Evolutionary conservation across 2,797 vertebrate species (phyloP).

Genomic region (Catostomus latipinnis): DNA sequence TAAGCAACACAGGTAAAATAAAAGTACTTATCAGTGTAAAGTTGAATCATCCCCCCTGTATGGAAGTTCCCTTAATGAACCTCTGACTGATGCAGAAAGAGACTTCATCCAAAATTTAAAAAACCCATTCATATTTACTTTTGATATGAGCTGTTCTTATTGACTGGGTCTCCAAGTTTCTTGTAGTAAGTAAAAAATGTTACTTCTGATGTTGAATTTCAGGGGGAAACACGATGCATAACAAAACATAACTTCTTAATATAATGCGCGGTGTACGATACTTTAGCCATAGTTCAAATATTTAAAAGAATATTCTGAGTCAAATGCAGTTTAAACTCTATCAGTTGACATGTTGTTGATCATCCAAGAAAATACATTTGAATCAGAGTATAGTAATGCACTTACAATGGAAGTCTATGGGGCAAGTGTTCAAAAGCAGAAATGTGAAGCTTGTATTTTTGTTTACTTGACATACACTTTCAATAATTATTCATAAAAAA

Average conservation of each 20-base stretch:
- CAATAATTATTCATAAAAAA: background rate
- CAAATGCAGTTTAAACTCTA: background rate
- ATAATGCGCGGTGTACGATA: background rate
- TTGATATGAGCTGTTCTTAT: conserved; percentile 21
- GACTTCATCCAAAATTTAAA: no score
- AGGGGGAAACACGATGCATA: conserved; percentile 18
- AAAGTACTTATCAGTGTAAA: background rate
- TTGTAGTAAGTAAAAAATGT: conserved; percentile 5
- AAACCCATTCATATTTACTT: conserved; percentile 20
- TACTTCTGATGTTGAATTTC: conserved; percentile 6
- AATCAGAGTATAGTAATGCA: background rate
- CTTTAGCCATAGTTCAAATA: background rate
- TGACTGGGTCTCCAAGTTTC: background rate
- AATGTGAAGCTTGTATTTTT: background rate
- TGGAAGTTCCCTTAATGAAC: conserved; percentile 40
- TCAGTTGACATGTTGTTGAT: background rate
- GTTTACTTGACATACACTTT: background rate
- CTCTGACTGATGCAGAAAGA: conserved; percentile 15
- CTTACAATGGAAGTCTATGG: background rate
- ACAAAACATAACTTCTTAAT: background rate
- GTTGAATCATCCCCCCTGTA: conserved; percentile 33
- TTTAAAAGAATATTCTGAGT: background rate
- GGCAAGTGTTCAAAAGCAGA: background rate
- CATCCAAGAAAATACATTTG: background rate
- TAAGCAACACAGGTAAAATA: background rate